Evolutionary conservation across 2,113 vertebrate genomes (phyloP).

Genomic region (Macrotis lagotis): DNA sequence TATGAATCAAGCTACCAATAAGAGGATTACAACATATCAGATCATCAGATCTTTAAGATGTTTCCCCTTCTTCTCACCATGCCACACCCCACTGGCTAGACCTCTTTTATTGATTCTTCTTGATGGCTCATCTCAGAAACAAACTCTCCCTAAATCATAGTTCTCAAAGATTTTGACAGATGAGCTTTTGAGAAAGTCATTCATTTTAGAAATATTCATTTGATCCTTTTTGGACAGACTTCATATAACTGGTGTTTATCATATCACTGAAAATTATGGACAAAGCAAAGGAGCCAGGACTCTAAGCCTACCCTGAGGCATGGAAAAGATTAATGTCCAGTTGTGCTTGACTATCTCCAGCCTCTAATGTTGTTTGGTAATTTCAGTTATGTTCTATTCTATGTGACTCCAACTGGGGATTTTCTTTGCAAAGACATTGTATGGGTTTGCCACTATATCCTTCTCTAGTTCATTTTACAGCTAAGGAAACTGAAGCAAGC

Average conservation of each 20-base stretch:
- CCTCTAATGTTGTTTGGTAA: slow-evolving; percentile 46
- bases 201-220: slow-evolving; percentile 70
- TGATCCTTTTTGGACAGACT: slow-evolving; percentile 74
- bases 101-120: slow-evolving; percentile 32
- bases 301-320: slow-evolving; percentile 65
- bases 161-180: slow-evolving; percentile 73
- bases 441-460: no score
- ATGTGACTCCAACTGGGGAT: no score
- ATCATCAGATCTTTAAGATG: not conserved
- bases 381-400: no score
- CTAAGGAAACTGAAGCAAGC: no score
- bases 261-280: slow-evolving; percentile 69
- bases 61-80: not conserved
- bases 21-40: not conserved
- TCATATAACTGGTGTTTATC: slow-evolving; percentile 75
- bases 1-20: not conserved
- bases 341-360: slow-evolving; percentile 78
- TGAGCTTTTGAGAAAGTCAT: slow-evolving; percentile 65
- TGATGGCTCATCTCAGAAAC: slow-evolving; percentile 55
- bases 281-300: slow-evolving; percentile 54
- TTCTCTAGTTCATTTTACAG: no score
- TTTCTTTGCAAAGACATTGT: no score
- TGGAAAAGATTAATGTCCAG: slow-evolving; percentile 82
- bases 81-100: not conserved
- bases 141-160: slow-evolving; percentile 64